A percentile compares a stretch with the other conserved stretches of the same genome.
phyloP scores from a whole-genome alignment of 2,797 vertebrate genomes.

The Chanos chanos region DNA sequence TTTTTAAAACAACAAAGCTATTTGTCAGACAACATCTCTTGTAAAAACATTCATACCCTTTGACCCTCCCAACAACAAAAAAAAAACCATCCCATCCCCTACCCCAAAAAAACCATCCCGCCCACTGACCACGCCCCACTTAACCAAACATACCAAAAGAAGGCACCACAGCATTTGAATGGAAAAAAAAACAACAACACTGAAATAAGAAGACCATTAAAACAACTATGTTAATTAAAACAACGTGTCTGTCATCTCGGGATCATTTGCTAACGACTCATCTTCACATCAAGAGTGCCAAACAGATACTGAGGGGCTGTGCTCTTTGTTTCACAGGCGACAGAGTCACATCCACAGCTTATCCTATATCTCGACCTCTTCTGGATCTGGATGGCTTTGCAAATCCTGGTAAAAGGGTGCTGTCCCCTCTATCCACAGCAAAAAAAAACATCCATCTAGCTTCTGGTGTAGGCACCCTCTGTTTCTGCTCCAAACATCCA shows the following conservation, averaged over 20 bases:
- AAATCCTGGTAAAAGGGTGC: slow-evolving; percentile 21
- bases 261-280: background rate
- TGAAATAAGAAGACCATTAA: slow-evolving; percentile 63
- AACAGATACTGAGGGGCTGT: slow-evolving; percentile 15
- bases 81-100: slow-evolving; percentile 30
- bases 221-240: slow-evolving; percentile 63
- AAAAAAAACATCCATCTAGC: slow-evolving; percentile 8
- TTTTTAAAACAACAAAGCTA: slow-evolving; percentile 44
- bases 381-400: slow-evolving; percentile 19
- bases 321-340: slow-evolving; percentile 6
- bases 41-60: slow-evolving; percentile 70
- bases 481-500: slow-evolving; percentile 23
- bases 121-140: slow-evolving; percentile 23
- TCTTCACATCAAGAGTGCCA: slow-evolving; percentile 20
- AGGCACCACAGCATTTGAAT: slow-evolving; percentile 89
- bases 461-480: slow-evolving; percentile 23
- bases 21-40: slow-evolving; percentile 41
- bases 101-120: slow-evolving; percentile 21
- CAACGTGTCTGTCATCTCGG: slow-evolving; percentile 34
- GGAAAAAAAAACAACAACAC: too few relatives aligned
- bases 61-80: slow-evolving; percentile 43
- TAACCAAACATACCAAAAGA: slow-evolving; percentile 74
- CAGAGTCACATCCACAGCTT: slow-evolving; percentile 13
- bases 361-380: slow-evolving; percentile 13
- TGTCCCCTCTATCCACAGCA: slow-evolving; percentile 15